Conservation (phyloP, 2,888 invertebrate genomes). For the Napeogenes inachia region DNA sequence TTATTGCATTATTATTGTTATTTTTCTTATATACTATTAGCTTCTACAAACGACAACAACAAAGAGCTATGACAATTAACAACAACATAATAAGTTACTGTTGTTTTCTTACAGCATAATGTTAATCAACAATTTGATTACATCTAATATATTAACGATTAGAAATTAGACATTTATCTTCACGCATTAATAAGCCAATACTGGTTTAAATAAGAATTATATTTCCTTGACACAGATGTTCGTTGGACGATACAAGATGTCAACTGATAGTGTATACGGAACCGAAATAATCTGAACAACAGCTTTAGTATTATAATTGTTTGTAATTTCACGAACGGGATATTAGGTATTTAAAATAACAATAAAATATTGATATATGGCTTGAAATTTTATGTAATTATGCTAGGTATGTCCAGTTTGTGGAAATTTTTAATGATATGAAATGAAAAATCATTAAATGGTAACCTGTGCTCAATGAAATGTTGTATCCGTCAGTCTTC, state of each 20-base stretch:
- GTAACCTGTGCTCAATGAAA: too few species aligned
- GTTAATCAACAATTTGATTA: background rate
- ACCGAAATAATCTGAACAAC: background rate
- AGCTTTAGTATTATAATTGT: background rate
- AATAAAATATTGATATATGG: background rate
- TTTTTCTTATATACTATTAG: too few species aligned
- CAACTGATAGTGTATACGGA: conserved; percentile 1
- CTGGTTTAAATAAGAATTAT: conserved; percentile 10
- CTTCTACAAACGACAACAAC: too few species aligned
- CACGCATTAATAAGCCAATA: conserved; percentile 7
- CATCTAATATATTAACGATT: background rate
- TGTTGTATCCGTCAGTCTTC: too few species aligned
- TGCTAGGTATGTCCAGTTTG: too few species aligned
- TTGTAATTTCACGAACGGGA: background rate
- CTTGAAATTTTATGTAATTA: too few species aligned
- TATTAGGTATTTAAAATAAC: background rate
- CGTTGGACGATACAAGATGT: conserved; percentile 7
- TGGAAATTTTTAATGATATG: too few species aligned
- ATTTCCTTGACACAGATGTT: conserved; percentile 18
- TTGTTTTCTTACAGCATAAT: conserved; percentile 4
- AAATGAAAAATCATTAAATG: too few species aligned
- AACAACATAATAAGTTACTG: background rate
- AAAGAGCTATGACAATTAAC: background rate
- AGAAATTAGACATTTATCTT: conserved; percentile 3
- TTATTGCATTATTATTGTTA: too few species aligned